Conservation (phyloP, 1,140 invertebrate species). For the Caenorhabditis tropicalis region DNA sequence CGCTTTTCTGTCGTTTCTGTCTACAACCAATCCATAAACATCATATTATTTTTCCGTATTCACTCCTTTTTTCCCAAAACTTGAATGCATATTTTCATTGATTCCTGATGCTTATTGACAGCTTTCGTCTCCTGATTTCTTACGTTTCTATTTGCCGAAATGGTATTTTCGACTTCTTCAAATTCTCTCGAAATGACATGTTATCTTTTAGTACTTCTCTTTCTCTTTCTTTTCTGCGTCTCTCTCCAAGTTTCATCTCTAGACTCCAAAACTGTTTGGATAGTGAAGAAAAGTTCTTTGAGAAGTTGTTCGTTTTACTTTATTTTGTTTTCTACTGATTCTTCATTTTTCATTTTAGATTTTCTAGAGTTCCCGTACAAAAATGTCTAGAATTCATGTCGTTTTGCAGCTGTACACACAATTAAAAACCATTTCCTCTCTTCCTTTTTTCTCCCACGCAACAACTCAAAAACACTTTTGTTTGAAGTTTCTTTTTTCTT, state of each 20-base stretch:
- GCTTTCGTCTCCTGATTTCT: background rate
- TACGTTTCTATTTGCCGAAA: background rate
- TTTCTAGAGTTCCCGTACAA: background rate
- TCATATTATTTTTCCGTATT: background rate
- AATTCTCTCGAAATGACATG: background rate
- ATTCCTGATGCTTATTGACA: slow-evolving; percentile 2
- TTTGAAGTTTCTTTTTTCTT: no score
- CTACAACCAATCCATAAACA: no score
- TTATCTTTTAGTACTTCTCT: background rate
- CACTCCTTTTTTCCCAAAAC: background rate
- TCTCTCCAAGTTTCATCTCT: background rate
- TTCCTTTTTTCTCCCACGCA: background rate
- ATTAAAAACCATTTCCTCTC: background rate
- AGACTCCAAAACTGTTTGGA: background rate
- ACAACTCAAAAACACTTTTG: background rate
- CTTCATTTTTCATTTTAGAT: no score
- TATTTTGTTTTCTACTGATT: background rate
- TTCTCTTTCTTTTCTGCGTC: background rate
- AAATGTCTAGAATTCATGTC: background rate
- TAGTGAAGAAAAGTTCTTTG: background rate
- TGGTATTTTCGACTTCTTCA: background rate
- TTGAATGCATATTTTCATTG: background rate
- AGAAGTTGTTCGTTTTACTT: background rate
- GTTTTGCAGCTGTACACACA: background rate
- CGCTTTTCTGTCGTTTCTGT: background rate